Percentiles rank a stretch among this genome's conserved stretches.
These are phyloP conservation scores for Callyntrura sp. DNA, from an alignment of 2,888 invertebrate genomes.

Conservation along the genomic window DNA sequence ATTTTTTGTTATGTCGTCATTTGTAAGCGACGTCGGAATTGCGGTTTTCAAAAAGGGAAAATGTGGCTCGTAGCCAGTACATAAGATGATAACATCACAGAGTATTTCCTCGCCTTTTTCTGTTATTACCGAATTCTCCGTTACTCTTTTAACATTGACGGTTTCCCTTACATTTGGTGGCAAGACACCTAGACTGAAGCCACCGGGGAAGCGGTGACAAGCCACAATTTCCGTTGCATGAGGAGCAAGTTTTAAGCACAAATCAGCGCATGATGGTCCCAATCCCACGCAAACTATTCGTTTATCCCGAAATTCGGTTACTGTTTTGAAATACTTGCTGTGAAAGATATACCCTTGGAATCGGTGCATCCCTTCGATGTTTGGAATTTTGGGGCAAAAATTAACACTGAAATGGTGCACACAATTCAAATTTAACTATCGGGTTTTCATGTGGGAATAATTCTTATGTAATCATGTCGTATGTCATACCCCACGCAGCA, in stretches of 20 bases:
- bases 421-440: too few species aligned
- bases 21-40: background rate
- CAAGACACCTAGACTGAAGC: constrained; percentile 42
- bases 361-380: constrained; percentile 4
- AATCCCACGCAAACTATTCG: constrained; percentile 46
- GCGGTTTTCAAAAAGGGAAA: constrained; percentile 44
- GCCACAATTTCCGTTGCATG: constrained; percentile 38
- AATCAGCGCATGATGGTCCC: constrained; percentile 61
- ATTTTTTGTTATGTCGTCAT: background rate
- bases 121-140: constrained; percentile 35
- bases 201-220: constrained; percentile 62
- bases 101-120: constrained; percentile 55
- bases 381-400: constrained; percentile 52
- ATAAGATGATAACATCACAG: constrained; percentile 58
- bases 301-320: constrained; percentile 37
- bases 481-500: constrained; percentile 56
- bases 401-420: constrained; percentile 26
- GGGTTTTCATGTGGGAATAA: too few species aligned
- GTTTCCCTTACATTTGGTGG: constrained; percentile 63
- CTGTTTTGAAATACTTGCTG: constrained; percentile 48
- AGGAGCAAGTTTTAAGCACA: constrained; percentile 45
- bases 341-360: constrained; percentile 47
- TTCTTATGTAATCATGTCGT: too few species aligned
- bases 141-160: constrained; percentile 20
- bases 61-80: constrained; percentile 56